Evolutionary conservation across 2,797 vertebrate species (phyloP).

Genomic region (Cynodonichthys magdalenae): DNA sequence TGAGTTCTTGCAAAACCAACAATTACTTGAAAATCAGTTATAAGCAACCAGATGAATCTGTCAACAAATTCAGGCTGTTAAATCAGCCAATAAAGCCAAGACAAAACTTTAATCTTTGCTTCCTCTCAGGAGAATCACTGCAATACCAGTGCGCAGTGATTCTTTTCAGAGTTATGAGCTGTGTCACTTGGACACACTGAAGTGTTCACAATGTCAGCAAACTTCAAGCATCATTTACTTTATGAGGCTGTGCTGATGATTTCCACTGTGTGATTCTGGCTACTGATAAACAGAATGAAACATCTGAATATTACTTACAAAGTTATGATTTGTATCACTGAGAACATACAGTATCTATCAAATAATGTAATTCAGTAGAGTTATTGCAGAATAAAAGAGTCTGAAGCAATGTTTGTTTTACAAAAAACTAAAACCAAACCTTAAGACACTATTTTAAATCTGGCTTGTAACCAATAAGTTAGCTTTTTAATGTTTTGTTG

Average conservation of each 20-base stretch:
- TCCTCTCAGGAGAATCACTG: not conserved
- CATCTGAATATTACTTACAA: slow-evolving; percentile 5
- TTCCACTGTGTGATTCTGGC: slow-evolving; percentile 6
- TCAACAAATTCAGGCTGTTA: not conserved
- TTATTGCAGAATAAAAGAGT: not conserved
- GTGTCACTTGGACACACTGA: not conserved
- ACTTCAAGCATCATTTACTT: slow-evolving; percentile 21
- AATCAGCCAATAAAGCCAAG: slow-evolving; percentile 2
- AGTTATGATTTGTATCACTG: not conserved
- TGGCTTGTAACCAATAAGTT: too few species aligned
- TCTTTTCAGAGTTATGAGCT: slow-evolving; percentile 2
- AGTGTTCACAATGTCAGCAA: slow-evolving; percentile 8
- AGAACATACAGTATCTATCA: not conserved
- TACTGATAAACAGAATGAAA: not conserved
- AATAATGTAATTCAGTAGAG: too few species aligned
- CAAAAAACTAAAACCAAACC: not conserved
- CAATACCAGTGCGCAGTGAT: not conserved
- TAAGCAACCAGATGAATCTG: not conserved
- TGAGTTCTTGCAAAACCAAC: slow-evolving; percentile 8
- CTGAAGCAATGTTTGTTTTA: not conserved
- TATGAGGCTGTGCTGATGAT: not conserved
- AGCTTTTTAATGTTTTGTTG: too few species aligned
- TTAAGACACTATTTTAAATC: too few species aligned
- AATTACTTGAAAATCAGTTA: slow-evolving; percentile 6
- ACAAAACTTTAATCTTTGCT: not conserved